phyloP scores from a whole-genome alignment of 2,113 vertebrate species.

The Psophia crepitans region DNA sequence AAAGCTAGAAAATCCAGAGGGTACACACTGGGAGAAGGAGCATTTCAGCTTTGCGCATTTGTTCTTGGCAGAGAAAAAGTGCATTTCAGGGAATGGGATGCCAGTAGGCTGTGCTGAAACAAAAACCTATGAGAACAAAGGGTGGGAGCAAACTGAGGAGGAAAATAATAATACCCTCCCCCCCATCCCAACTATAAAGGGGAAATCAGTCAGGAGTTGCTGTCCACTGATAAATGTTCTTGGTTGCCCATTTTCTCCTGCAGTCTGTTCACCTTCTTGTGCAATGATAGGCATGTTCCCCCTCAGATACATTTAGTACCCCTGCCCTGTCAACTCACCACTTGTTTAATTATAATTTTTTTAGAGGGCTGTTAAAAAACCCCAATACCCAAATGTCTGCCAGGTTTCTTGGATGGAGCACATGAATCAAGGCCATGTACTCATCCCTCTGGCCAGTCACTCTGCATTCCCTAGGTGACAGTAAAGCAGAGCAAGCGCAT shows the following conservation, averaged over 20 bases:
- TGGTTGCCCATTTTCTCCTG: neutral
- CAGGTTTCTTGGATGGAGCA: neutral
- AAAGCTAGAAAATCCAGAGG: neutral
- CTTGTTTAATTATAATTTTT: neutral
- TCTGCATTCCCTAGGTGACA: neutral
- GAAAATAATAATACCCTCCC: neutral
- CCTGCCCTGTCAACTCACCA: neutral
- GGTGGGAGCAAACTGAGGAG: neutral
- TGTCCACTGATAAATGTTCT: neutral
- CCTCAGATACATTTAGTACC: neutral
- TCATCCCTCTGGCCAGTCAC: neutral
- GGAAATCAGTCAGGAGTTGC: neutral
- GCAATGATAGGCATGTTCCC: neutral
- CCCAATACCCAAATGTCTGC: rapidly evolving
- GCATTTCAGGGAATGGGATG: neutral
- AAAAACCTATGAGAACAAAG: neutral
- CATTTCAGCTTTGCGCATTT: neutral
- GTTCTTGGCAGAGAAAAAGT: neutral
- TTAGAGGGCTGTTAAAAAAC: neutral
- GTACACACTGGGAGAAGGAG: neutral
- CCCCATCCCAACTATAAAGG: neutral
- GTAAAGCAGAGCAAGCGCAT: neutral
- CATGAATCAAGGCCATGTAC: neutral
- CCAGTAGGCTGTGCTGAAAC: neutral
- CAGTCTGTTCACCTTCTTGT: neutral